These are phyloP conservation scores for Diadema setosum DNA, from an alignment of 35 echinoderm and acorn worm genomes.

Conservation along the genomic window DNA sequence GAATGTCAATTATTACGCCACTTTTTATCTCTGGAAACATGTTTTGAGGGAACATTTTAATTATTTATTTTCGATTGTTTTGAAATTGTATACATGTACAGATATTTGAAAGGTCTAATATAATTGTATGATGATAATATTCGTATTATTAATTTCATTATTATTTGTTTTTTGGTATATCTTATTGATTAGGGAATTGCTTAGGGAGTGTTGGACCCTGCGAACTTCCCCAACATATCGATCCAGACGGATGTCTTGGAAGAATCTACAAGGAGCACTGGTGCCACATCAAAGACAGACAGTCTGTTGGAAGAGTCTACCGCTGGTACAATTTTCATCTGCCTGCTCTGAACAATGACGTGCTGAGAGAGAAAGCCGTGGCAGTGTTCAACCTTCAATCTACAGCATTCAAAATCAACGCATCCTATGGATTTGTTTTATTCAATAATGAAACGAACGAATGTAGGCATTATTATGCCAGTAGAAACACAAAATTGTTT, in stretches of 20 bases:
- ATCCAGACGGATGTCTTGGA: not conserved
- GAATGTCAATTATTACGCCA: no score
- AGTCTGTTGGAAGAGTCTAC: not conserved
- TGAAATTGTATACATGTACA: not conserved
- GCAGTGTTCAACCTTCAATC: not conserved
- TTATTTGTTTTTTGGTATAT: no score
- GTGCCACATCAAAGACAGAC: not conserved
- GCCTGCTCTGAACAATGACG: not conserved
- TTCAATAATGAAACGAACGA: no score
- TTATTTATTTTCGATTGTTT: not conserved
- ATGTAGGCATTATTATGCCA: no score
- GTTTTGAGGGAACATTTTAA: no score
- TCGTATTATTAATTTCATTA: no score
- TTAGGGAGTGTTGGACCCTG: not conserved
- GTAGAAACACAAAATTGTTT: not conserved
- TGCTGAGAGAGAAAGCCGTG: not conserved
- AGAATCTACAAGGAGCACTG: not conserved
- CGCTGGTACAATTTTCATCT: slow-evolving; percentile 12
- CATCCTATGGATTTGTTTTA: not conserved
- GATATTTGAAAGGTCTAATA: no score
- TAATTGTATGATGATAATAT: no score
- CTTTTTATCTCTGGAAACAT: no score
- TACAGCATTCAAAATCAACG: not conserved
- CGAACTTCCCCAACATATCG: not conserved
- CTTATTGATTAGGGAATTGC: no score